Evolutionary conservation across 2,888 invertebrate species (phyloP), one percentile per base, ranked within the genome.

Genomic region (Troides oblongomaculatus): DNA sequence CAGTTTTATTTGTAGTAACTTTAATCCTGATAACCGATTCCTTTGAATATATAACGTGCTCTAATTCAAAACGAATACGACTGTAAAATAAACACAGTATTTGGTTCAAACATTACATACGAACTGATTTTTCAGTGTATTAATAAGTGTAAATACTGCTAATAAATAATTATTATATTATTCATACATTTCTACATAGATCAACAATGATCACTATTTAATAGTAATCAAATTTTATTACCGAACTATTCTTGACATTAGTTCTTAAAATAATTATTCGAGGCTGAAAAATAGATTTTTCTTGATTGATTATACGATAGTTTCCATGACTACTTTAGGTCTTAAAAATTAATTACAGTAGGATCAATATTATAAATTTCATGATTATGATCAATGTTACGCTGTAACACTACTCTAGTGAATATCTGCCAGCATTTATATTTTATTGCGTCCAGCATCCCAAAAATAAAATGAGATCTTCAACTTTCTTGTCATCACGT

Each of bases 361-460:
- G 12, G 46, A 14, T 46, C 14, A 46, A 46, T 46, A 14, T 46
- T 14, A 46, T 14, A 53, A 53, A n/a, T n/a, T 18, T 17, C 17
- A 50, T 53, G 5, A 53, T n/a, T 12, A 53, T 6, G 1, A 53
- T n/a, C 18, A n/a, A 43, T 60, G 36, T 64, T 59, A 66, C 67
- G 60, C 63, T 67, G 60, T 60, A 60, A 70, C 66, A 61, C 59
- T 66, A 56, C 60, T n/a, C 64, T 66, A 50, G 70, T 71, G 72
- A 73, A 71, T 71, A 73, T 65, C 72, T 68, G 72, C 73, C 71
- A 72, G 76, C 75, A 75, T 77, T 76, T 78, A 73, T 74, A 77
- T 77, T 75, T 73, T 74, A 77, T 83, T 83, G 79, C 84, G 84
- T 83, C 79, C 82, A 82, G 81, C 73, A 70, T 72, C 79, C 63